Conservation (phyloP, 2,113 vertebrate genomes). For the Spheniscus mendiculus region DNA sequence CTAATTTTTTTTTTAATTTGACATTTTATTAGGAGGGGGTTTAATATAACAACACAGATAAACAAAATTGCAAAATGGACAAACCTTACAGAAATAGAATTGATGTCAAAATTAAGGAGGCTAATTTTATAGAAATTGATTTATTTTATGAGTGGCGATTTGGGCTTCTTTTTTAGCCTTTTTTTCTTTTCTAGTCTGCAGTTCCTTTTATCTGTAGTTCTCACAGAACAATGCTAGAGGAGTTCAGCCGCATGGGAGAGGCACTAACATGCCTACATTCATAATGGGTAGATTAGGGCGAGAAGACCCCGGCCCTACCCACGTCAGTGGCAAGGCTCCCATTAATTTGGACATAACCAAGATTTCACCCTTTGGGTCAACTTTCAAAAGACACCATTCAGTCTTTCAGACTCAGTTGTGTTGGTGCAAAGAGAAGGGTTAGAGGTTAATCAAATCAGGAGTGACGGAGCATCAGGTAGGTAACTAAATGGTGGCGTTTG, state of each 20-base stretch:
- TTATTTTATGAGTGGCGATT: background rate
- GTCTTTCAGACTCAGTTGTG: background rate
- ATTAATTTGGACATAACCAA: background rate
- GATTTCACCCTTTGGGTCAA: background rate
- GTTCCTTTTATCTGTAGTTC: background rate
- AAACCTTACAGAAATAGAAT: conserved; percentile 32
- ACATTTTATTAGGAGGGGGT: conserved; percentile 54
- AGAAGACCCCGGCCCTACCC: background rate
- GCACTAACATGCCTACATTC: background rate
- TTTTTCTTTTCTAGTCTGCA: background rate
- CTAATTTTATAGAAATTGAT: conserved; percentile 25
- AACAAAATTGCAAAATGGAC: conserved; percentile 21
- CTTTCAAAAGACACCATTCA: background rate
- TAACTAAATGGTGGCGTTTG: rapidly evolving
- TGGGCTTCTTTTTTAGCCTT: background rate
- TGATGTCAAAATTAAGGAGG: conserved; percentile 4
- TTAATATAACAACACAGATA: conserved; percentile 51
- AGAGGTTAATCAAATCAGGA: background rate
- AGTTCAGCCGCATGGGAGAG: background rate
- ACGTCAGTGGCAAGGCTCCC: background rate
- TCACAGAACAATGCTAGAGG: background rate
- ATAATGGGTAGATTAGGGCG: background rate
- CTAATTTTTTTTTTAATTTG: conserved; percentile 62
- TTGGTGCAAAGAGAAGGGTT: background rate
- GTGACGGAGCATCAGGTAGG: background rate